phyloP scores from a whole-genome alignment of 2,888 invertebrate species.

The Zele albiditarsus region DNA sequence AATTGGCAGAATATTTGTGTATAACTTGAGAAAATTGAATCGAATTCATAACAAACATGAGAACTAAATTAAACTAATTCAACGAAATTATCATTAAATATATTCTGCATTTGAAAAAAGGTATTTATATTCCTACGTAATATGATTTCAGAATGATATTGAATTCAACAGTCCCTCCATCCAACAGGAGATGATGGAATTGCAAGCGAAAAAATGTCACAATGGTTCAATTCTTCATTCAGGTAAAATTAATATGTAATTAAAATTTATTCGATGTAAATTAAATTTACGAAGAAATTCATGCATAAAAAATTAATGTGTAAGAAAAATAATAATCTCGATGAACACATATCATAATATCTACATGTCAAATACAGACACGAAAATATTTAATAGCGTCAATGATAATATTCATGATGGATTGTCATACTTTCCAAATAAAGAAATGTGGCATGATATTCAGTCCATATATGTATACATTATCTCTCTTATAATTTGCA shows the following conservation, averaged over 20 bases:
- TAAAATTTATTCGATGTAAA: too few species aligned
- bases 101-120: too few species aligned
- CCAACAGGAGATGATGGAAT: slow-evolving; percentile 59
- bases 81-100: too few species aligned
- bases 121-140: background rate
- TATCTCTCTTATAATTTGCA: slow-evolving; percentile 1
- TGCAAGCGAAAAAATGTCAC: slow-evolving; percentile 58
- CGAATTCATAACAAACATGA: too few species aligned
- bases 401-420: background rate
- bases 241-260: slow-evolving; percentile 47
- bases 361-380: background rate
- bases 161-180: slow-evolving; percentile 62
- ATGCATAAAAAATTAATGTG: background rate
- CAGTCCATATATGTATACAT: background rate
- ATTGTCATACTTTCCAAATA: background rate
- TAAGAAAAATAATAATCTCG: background rate
- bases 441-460: background rate
- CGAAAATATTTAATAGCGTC: background rate
- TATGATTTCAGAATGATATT: slow-evolving; percentile 56
- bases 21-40: too few species aligned
- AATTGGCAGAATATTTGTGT: too few species aligned
- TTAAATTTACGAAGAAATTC: background rate
- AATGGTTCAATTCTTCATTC: slow-evolving; percentile 52
- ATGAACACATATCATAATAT: background rate
- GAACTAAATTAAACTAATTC: too few species aligned